Evolutionary conservation across 2,113 vertebrate genomes (phyloP), one percentile per base, ranked within the genome.

Genomic region (Chaetura pelagica): DNA sequence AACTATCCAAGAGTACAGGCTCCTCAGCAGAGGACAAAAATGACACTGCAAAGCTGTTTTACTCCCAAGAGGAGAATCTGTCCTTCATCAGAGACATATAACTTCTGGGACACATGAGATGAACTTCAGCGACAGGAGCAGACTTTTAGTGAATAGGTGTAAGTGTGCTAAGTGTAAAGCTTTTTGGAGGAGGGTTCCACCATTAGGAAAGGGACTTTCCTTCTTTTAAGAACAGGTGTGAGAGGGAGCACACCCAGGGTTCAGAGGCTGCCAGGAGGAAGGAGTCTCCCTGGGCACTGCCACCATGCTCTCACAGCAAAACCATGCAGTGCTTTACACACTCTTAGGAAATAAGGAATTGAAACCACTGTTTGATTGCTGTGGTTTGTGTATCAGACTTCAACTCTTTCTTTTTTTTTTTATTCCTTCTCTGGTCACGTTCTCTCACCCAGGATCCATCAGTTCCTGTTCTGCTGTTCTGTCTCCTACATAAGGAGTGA

Each of bases 211-310:
- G 42, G 74, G 29, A 32, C 55, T 17, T 1, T 12, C 24, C 46
- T 14, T 34, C 9, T 21, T 84, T 38, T 74, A 0, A 8, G 2
- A 3, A 18, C 0, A 2, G 13, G 4, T 4, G 34, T n/a, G 48
- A 55, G 57, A 62, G 46, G 1, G 35, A 76, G 52, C 20, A 19
- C 15, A 10, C 1, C 48, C 49, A 16, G 12, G 18, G 27, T 30
- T 14, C 18, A 3, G 48, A 2, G 3, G 51, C 66, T 68, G 23
- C 55, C 10, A 4, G n/a, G 44, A 12, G 52, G 9, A 21, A 42
- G 54, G 1, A 64, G 15, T 19, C 67, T 63, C 42, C 63, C 57
- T 18, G 15, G 13, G 35, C 21, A 1, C 3, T 15, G 10, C 62
- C 49, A 4, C 29, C 3, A 0, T 0, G 29, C 55, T 83, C 9